These are phyloP conservation scores for Aurelia aurita DNA, from an alignment of 30 jellyfish, hydroid and myxozoan species.

Conservation along the genomic window DNA sequence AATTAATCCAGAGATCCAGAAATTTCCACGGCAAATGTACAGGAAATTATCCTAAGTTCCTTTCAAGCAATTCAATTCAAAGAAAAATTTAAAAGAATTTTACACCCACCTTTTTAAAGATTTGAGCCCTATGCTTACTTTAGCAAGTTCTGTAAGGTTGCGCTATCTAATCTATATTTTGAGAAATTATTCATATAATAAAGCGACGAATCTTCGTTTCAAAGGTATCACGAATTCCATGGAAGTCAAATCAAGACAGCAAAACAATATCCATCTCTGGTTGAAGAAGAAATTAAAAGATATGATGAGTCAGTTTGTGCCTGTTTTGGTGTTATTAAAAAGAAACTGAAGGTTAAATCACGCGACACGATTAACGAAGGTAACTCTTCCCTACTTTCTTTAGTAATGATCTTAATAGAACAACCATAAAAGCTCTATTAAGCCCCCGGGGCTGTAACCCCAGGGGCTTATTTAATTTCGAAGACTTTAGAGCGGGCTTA, in stretches of 20 bases:
- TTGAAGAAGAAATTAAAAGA: conserved; percentile 62
- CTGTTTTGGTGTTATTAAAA: conserved; percentile 43
- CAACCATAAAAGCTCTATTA: too few species aligned
- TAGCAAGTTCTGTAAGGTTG: not conserved
- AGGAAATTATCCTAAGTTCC: too few species aligned
- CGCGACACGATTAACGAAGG: conserved; percentile 1
- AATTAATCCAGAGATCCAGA: too few species aligned
- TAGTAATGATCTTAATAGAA: not conserved
- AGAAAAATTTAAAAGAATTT: too few species aligned
- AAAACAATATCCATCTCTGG: conserved; percentile 74
- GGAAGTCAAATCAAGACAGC: conserved; percentile 58
- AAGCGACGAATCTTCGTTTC: not conserved
- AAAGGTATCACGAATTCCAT: conserved; percentile 85
- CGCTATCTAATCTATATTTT: not conserved
- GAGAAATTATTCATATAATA: not conserved
- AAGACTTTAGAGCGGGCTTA: too few species aligned
- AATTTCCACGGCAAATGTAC: too few species aligned
- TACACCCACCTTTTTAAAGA: too few species aligned
- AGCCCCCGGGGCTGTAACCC: too few species aligned
- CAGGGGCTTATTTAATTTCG: too few species aligned
- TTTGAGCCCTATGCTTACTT: too few species aligned
- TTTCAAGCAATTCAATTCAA: too few species aligned
- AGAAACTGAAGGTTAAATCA: not conserved
- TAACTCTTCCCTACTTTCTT: not conserved
- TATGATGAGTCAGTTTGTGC: conserved; percentile 62